Base-by-base conservation (phyloP, 2,113 vertebrate genomes). In the Lepisosteus oculatus region DNA sequence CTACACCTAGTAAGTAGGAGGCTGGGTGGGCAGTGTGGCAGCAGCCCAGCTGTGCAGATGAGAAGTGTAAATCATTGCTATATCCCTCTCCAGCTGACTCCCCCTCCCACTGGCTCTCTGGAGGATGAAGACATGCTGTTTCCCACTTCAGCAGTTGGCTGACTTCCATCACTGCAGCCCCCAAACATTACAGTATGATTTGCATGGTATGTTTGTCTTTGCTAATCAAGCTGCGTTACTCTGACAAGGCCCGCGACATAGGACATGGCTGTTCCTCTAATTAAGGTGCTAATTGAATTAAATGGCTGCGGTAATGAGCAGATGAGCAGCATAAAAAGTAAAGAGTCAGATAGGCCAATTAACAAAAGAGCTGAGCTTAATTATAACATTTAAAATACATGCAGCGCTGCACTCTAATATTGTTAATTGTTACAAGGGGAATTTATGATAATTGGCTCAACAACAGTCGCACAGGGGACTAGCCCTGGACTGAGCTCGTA, bases 281-380 rank as follows among this genome's bases (percentile, higher is more conserved):
- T 97, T 96, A 95, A 93, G 90, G 92, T 87, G 93, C 97, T 98
- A 98, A 99, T 98, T 98, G 96, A 99, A 99, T 98, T 96, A 98
- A 98, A 97, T 95, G 93, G 93, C 95, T 88, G 91, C 79, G 75
- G 94, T 98, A 97, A 98, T 96, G 95, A 97, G 96, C 93, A 95
- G 93, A 95, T 86, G 93, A 93, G 93, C 91, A 79, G 94, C 92
- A 95, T 97, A 97, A 95, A 98, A 97, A 97, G 93, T 95, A 95
- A 90, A 95, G 92, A 95, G 95, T 97, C 95, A 95, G 95, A 97
- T 95, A 92, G 90, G 91, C 95, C 97, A 98, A 98, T 99, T 99
- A 98, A 98, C 95, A 97, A 94, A 95, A 93, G 90, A 94, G 88
- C 92, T 79, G 81, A 89, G 94, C 94, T 95, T 96, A 99, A 98